phyloP scores from a whole-genome alignment of 2,113 vertebrate species.

The Galemys pyrenaicus region DNA sequence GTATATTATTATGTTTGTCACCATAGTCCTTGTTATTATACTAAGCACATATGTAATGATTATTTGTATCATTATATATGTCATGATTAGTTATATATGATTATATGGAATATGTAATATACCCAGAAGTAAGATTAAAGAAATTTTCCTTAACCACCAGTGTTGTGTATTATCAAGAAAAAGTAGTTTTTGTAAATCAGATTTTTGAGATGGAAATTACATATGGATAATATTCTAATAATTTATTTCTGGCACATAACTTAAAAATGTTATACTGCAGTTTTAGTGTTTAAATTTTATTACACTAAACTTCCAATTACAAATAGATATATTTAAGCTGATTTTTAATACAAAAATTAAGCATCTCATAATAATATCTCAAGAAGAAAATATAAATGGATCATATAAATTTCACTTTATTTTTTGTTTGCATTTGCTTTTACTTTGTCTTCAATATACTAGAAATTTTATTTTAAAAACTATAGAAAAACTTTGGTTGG shows the following conservation, averaged over 20 bases:
- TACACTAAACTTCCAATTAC: neutral
- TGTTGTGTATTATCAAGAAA: neutral
- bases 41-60: too few relatives aligned
- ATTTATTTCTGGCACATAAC: neutral
- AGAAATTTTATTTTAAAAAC: too few relatives aligned
- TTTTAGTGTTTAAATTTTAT: neutral
- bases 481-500: too few relatives aligned
- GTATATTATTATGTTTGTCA: neutral
- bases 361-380: neutral
- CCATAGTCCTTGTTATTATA: too few relatives aligned
- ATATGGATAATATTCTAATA: neutral
- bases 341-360: neutral
- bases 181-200: neutral
- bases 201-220: neutral
- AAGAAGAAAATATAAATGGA: neutral
- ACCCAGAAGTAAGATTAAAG: neutral
- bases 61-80: too few relatives aligned
- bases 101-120: neutral
- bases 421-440: neutral
- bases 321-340: neutral
- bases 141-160: neutral
- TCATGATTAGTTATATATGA: neutral
- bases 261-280: neutral
- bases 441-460: neutral
- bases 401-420: neutral